Percentiles rank a stretch among this genome's conserved stretches.
phyloP scores from a whole-genome alignment of 1,140 invertebrate genomes.

The Plectus sambesii region DNA sequence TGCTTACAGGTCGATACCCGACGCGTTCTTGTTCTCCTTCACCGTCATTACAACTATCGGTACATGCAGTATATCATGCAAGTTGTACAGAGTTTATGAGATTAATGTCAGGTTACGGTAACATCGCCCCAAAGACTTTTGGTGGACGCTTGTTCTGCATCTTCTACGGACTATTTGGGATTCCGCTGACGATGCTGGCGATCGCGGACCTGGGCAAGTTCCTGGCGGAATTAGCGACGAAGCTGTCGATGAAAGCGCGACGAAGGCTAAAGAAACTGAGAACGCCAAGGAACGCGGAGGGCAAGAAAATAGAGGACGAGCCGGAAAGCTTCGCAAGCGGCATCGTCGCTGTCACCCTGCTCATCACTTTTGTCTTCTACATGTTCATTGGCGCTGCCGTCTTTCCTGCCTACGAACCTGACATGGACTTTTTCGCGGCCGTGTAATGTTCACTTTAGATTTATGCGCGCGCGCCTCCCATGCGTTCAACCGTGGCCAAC shows the following conservation, averaged over 20 bases:
- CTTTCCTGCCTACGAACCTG: constrained; percentile 22
- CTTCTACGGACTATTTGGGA: constrained; percentile 24
- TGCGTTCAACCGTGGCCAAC: too few relatives aligned
- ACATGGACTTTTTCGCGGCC: constrained; percentile 28
- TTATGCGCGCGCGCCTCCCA: too few relatives aligned
- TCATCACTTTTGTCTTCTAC: constrained; percentile 23
- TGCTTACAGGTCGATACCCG: too few relatives aligned
- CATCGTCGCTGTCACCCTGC: constrained; percentile 16
- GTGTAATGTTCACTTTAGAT: too few relatives aligned
- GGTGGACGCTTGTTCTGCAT: constrained; percentile 25
- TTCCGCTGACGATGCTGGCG: constrained; percentile 26
- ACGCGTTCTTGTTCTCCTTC: constrained; percentile 24
- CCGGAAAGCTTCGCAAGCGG: too few relatives aligned
- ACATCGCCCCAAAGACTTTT: constrained; percentile 21
- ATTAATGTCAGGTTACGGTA: constrained; percentile 19
- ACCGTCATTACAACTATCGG: constrained; percentile 28
- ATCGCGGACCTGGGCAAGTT: constrained; percentile 29
- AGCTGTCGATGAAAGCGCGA: constrained; percentile 13
- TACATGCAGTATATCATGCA: constrained; percentile 2
- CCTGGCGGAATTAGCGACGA: constrained; percentile 20
- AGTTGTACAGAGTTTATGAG: background rate
- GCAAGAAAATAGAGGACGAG: constrained; percentile 19
- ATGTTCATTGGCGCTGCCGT: constrained; percentile 20
- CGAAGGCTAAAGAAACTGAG: constrained; percentile 12
- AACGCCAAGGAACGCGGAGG: constrained; percentile 3